Percentiles rank a stretch among this genome's conserved stretches.
These are phyloP conservation scores for Apotomis turbidana DNA, from an alignment of 2,888 invertebrate species.

Conservation along the genomic window DNA sequence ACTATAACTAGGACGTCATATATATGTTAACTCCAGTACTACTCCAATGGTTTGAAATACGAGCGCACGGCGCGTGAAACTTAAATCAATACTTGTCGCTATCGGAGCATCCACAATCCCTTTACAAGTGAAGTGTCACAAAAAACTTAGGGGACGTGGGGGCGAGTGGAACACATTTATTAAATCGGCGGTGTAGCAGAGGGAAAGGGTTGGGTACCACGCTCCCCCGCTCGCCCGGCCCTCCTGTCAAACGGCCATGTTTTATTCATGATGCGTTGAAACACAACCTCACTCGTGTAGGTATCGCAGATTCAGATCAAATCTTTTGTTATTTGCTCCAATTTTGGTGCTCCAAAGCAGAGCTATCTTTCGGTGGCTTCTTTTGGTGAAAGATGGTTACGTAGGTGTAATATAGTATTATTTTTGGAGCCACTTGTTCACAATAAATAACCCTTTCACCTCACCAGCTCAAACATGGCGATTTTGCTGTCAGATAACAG, in stretches of 20 bases:
- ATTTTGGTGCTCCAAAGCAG: conserved; percentile 43
- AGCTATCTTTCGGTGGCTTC: conserved; percentile 17
- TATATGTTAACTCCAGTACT: background rate
- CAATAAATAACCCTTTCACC: too few species aligned
- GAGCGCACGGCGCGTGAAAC: background rate
- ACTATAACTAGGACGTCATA: too few species aligned
- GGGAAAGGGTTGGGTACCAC: conserved; percentile 67
- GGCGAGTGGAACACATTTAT: conserved; percentile 63
- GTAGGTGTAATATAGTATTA: too few species aligned
- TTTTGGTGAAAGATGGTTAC: background rate
- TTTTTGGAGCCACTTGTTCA: too few species aligned
- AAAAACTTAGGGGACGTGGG: conserved; percentile 66
- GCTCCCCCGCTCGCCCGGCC: conserved; percentile 43
- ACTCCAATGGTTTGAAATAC: background rate
- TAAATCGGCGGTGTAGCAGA: conserved; percentile 57
- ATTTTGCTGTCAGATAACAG: too few species aligned
- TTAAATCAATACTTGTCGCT: conserved; percentile 48
- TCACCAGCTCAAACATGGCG: too few species aligned
- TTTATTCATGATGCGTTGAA: conserved; percentile 76
- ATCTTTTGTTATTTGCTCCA: conserved; percentile 64
- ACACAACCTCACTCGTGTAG: conserved; percentile 61
- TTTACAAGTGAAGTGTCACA: conserved; percentile 62
- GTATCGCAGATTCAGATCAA: conserved; percentile 65
- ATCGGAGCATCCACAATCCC: conserved; percentile 54
- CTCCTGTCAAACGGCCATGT: conserved; percentile 67